A percentile compares a stretch with the other conserved stretches of the same genome.
These are phyloP conservation scores for Mactromeris polynyma DNA, from an alignment of 2,888 invertebrate species.

Conservation along the genomic window DNA sequence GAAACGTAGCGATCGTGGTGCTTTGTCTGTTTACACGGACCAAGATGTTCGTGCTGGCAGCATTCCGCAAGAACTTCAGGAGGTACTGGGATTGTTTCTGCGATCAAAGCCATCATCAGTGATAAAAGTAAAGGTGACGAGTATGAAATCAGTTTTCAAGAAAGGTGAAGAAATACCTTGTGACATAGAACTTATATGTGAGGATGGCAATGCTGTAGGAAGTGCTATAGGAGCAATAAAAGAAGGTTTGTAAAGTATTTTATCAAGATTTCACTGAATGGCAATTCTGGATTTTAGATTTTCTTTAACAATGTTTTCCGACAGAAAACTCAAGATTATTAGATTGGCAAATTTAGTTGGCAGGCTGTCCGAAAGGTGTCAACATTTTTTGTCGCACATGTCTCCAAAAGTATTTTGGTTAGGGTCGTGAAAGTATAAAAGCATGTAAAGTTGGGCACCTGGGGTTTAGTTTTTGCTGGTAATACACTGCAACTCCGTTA, in stretches of 20 bases:
- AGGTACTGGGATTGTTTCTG: background rate
- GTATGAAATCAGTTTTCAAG: background rate
- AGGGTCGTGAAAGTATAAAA: no score
- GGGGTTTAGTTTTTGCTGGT: no score
- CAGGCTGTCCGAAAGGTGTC: no score
- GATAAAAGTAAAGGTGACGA: background rate
- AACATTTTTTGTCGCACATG: no score
- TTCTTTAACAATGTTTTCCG: no score
- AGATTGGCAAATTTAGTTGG: no score
- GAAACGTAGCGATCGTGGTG: background rate
- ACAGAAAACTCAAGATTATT: no score
- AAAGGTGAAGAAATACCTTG: background rate
- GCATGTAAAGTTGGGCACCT: no score
- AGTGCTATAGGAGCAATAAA: background rate
- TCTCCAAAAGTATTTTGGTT: no score
- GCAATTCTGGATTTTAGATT: no score
- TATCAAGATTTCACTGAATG: background rate
- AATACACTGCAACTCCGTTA: no score
- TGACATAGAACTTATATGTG: background rate
- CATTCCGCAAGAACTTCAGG: background rate
- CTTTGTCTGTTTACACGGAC: background rate
- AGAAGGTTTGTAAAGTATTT: background rate
- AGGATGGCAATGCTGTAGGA: background rate
- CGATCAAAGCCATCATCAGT: background rate
- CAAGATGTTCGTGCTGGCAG: background rate